These are phyloP conservation scores for Atherix ibis DNA, from an alignment of 2,888 invertebrate species.

Conservation along the genomic window DNA sequence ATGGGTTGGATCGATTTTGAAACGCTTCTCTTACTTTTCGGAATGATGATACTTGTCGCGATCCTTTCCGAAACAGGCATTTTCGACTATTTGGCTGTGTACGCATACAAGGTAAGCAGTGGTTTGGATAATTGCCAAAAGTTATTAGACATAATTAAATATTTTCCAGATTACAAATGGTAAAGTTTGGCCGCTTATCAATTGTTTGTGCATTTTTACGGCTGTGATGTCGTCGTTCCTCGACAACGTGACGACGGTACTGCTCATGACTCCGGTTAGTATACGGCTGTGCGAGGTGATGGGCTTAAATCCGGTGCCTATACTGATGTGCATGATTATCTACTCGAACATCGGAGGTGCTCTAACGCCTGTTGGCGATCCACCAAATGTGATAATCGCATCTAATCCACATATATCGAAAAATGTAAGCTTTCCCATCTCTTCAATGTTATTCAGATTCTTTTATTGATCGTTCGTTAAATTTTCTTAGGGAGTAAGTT, in stretches of 20 bases:
- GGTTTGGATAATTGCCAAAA: not conserved
- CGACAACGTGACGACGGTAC: conserved; percentile 64
- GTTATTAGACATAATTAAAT: conserved; percentile 6
- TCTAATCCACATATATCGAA: conserved; percentile 31
- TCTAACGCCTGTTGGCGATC: conserved; percentile 81
- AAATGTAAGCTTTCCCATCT: conserved; percentile 19
- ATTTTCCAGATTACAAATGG: conserved; percentile 46
- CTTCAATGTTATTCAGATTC: not conserved
- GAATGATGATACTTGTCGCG: conserved; percentile 70
- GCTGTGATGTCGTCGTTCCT: conserved; percentile 54
- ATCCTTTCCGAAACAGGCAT: conserved; percentile 64
- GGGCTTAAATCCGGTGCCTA: conserved; percentile 73
- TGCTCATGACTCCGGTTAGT: conserved; percentile 62
- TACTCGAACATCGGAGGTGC: conserved; percentile 87
- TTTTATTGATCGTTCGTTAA: not conserved
- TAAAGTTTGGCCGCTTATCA: conserved; percentile 56
- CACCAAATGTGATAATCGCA: conserved; percentile 43
- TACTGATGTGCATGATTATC: conserved; percentile 74
- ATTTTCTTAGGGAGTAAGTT: conserved; percentile 54
- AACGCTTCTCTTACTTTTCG: conserved; percentile 49
- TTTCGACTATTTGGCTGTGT: conserved; percentile 59
- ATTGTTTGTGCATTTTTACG: conserved; percentile 52
- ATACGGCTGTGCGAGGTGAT: conserved; percentile 78
- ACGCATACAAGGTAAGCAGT: conserved; percentile 43
- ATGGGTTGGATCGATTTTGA: conserved; percentile 65